Evolutionary conservation across 1,140 invertebrate genomes (phyloP).

Genomic region (Macrocentrus cingulum): DNA sequence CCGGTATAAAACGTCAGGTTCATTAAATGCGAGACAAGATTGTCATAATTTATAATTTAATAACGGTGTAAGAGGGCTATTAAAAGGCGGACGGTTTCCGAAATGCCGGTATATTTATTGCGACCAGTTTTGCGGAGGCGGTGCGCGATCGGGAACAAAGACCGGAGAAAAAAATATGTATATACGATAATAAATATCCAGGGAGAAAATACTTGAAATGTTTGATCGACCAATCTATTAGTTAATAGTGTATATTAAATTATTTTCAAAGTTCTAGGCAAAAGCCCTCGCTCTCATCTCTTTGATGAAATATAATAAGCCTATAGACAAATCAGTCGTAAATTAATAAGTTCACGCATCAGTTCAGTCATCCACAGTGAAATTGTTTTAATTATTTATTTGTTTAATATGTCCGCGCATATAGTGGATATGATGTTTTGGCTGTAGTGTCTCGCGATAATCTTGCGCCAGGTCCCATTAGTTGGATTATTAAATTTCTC

Average conservation of each 20-base stretch:
- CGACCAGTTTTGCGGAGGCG: constrained; percentile 36
- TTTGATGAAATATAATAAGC: no score
- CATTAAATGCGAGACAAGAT: constrained; percentile 49
- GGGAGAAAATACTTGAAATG: no score
- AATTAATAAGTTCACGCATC: no score
- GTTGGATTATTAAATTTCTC: constrained; percentile 61
- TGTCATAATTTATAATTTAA: constrained; percentile 57
- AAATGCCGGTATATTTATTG: constrained; percentile 51
- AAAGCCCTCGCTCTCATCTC: no score
- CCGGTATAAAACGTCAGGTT: constrained; percentile 44
- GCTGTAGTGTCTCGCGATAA: constrained; percentile 24
- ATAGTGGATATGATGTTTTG: not conserved
- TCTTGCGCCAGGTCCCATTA: constrained; percentile 35
- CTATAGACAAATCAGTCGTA: no score
- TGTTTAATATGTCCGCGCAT: not conserved
- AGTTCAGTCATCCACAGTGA: no score
- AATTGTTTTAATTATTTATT: not conserved
- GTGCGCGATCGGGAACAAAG: constrained; percentile 22
- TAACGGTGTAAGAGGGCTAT: constrained; percentile 50
- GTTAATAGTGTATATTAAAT: no score
- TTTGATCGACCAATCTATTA: no score
- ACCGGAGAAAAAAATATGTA: constrained; percentile 6
- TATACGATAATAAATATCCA: no score
- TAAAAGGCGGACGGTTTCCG: constrained; percentile 46
- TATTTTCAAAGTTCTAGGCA: no score